These are phyloP conservation scores for Diabrotica virgifera DNA, from an alignment of 1,140 invertebrate species.

Conservation along the genomic window DNA sequence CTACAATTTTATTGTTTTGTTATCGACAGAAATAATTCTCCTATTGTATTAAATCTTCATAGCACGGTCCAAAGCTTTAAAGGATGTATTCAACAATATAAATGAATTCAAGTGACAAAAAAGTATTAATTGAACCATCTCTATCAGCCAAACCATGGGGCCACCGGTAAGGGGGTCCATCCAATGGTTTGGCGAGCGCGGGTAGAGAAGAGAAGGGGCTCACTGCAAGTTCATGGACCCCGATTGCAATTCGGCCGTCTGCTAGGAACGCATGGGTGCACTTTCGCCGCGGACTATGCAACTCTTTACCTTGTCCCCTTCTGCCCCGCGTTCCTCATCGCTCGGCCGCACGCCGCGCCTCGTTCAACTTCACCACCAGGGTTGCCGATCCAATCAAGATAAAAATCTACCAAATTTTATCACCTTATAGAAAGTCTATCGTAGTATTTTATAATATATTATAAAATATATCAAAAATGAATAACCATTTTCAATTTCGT, in stretches of 20 bases:
- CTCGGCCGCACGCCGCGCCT: slow-evolving; percentile 3
- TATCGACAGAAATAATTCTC: too few species aligned
- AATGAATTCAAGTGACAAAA: slow-evolving; percentile 1
- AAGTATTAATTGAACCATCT: slow-evolving; percentile 13
- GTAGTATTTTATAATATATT: too few species aligned
- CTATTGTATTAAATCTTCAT: too few species aligned
- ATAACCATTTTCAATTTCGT: too few species aligned
- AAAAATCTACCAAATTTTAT: too few species aligned
- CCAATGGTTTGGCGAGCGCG: slow-evolving; percentile 8
- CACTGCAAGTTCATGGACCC: slow-evolving; percentile 40
- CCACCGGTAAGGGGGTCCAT: slow-evolving; percentile 20
- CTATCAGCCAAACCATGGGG: slow-evolving; percentile 30
- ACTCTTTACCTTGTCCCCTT: slow-evolving; percentile 32
- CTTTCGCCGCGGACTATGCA: slow-evolving; percentile 46
- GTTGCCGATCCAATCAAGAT: not conserved
- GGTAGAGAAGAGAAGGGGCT: slow-evolving; percentile 6
- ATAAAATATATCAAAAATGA: too few species aligned
- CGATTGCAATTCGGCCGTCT: slow-evolving; percentile 47
- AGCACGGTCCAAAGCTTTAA: too few species aligned
- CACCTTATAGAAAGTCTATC: too few species aligned
- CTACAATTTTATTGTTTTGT: too few species aligned
- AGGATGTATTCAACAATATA: too few species aligned
- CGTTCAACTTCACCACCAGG: not conserved
- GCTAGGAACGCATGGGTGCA: slow-evolving; percentile 48
- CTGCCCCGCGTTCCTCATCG: slow-evolving; percentile 4